These are phyloP conservation scores for Acanthis flammea DNA, from an alignment of 2,797 vertebrate species.

Conservation along the genomic window DNA sequence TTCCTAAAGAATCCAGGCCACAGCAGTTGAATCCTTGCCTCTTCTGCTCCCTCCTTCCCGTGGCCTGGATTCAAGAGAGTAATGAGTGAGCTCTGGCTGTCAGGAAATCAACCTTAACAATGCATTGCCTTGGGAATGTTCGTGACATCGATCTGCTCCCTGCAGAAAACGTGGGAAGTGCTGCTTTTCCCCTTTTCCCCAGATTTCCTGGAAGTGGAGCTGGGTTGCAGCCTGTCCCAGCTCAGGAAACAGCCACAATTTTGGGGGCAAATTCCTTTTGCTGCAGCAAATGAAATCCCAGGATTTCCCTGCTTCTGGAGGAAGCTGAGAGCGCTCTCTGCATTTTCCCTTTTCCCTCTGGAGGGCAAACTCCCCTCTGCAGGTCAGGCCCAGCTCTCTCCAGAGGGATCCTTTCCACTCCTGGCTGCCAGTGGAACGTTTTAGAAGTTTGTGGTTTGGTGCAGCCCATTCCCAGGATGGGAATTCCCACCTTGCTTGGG, in stretches of 20 bases:
- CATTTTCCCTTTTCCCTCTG: neutral
- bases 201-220: neutral
- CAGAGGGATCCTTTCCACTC: neutral
- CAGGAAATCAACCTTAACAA: neutral
- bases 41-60: neutral
- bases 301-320: neutral
- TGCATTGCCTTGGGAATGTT: neutral
- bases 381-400: neutral
- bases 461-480: neutral
- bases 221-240: neutral
- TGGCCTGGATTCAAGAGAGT: constrained; percentile 47
- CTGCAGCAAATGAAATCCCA: neutral
- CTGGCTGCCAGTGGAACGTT: neutral
- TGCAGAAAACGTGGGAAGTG: neutral
- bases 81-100: constrained; percentile 30
- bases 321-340: neutral
- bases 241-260: neutral
- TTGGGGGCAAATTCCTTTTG: neutral
- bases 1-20: constrained; percentile 26
- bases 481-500: neutral
- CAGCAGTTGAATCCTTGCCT: neutral
- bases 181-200: neutral
- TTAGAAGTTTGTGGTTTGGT: neutral
- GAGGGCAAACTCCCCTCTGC: neutral
- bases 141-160: neutral